Conservation (phyloP, 2,888 invertebrate species). For the Blera fallax region DNA sequence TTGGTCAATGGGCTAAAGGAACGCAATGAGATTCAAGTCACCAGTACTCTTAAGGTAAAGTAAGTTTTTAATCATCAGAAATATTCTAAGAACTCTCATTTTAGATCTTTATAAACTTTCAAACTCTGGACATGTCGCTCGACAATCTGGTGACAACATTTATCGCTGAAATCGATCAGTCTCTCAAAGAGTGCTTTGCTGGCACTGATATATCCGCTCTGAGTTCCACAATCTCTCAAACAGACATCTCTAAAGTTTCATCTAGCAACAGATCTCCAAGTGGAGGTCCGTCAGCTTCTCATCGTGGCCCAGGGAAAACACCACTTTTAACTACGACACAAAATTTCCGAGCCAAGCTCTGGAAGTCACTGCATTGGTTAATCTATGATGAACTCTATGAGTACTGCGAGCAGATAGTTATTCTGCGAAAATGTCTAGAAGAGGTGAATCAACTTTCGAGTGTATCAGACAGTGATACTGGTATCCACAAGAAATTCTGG, state of each 20-base stretch:
- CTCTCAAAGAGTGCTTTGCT: constrained; percentile 81
- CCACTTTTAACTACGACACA: constrained; percentile 83
- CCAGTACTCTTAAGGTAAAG: constrained; percentile 86
- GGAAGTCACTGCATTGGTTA: constrained; percentile 94
- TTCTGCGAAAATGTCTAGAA: constrained; percentile 80
- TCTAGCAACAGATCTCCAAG: constrained; percentile 54
- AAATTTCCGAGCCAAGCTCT: constrained; percentile 86
- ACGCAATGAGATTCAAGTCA: constrained; percentile 86
- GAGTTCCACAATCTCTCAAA: constrained; percentile 81
- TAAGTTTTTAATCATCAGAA: constrained; percentile 73
- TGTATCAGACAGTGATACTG: constrained; percentile 75
- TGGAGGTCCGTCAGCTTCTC: constrained; percentile 74
- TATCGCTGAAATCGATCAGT: constrained; percentile 80
- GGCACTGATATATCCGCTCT: constrained; percentile 82
- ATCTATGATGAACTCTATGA: constrained; percentile 89
- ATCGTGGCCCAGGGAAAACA: constrained; percentile 82
- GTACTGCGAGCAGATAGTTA: constrained; percentile 85
- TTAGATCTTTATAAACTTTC: constrained; percentile 80
- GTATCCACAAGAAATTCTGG: constrained; percentile 84
- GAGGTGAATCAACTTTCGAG: constrained; percentile 78
- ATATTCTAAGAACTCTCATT: background rate
- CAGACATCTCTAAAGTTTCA: constrained; percentile 7
- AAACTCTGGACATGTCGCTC: constrained; percentile 79
- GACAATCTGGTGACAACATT: constrained; percentile 80
- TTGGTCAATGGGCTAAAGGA: constrained; percentile 90